phyloP scores from a whole-genome alignment of 2,888 invertebrate species.

The Drosophila putrida region DNA sequence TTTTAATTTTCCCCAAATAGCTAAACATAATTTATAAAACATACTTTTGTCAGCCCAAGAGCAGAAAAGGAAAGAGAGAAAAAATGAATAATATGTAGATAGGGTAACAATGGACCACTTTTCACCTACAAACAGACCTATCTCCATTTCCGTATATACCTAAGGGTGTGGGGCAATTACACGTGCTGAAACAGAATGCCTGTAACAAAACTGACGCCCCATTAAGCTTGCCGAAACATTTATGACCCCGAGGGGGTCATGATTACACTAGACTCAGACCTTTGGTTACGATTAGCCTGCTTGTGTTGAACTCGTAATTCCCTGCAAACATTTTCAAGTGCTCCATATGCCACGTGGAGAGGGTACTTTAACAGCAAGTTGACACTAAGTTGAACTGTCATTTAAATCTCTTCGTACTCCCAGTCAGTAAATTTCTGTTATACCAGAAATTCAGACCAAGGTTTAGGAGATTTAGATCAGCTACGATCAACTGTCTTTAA shows the following conservation, averaged over 20 bases:
- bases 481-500: not conserved
- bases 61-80: not conserved
- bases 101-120: slow-evolving; percentile 16
- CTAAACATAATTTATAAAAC: slow-evolving; percentile 76
- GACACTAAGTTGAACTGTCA: not conserved
- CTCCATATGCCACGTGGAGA: not conserved
- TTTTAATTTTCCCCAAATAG: slow-evolving; percentile 77
- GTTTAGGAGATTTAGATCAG: not conserved
- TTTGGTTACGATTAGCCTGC: slow-evolving; percentile 14
- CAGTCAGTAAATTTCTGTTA: not conserved
- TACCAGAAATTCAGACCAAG: not conserved
- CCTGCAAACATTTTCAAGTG: slow-evolving; percentile 3
- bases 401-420: not conserved
- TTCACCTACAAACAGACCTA: slow-evolving; percentile 8
- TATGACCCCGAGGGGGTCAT: slow-evolving; percentile 76
- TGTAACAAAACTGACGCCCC: slow-evolving; percentile 50
- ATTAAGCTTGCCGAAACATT: slow-evolving; percentile 81
- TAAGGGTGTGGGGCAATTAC: slow-evolving; percentile 62
- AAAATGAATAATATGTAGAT: slow-evolving; percentile 35
- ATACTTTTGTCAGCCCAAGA: slow-evolving; percentile 40
- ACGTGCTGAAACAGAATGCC: slow-evolving; percentile 61
- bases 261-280: slow-evolving; percentile 36
- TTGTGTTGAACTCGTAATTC: slow-evolving; percentile 5
- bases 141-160: not conserved
- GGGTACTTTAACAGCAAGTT: not conserved